Percentiles rank a stretch among this genome's conserved stretches.
These are phyloP conservation scores for Paradoxurus hermaphroditus DNA, from an alignment of 2,113 vertebrate species.

Conservation along the genomic window DNA sequence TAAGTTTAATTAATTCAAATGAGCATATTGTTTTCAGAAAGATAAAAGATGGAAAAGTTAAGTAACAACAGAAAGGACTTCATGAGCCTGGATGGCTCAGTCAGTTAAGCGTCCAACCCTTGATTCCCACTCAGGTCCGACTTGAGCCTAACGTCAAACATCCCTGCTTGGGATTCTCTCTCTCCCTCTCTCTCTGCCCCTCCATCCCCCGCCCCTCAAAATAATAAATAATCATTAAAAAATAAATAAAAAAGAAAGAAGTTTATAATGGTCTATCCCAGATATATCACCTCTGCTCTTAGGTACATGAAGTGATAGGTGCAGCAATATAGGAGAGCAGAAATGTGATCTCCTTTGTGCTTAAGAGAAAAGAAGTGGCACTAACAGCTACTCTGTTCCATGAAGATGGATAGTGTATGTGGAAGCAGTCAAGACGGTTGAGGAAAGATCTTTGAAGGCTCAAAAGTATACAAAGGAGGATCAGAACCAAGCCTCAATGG, in stretches of 20 bases:
- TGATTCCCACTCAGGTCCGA: too few relatives aligned
- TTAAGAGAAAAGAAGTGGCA: background rate
- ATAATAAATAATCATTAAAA: too few relatives aligned
- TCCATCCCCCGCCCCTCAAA: too few relatives aligned
- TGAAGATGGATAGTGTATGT: background rate
- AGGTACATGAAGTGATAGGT: background rate
- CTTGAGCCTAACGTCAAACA: too few relatives aligned
- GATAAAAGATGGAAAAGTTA: background rate
- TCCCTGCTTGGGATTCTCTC: too few relatives aligned
- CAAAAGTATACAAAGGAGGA: background rate
- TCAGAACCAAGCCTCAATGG: background rate
- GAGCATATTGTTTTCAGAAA: background rate
- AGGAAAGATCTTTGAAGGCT: background rate
- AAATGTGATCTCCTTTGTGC: background rate
- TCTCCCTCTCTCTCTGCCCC: too few relatives aligned
- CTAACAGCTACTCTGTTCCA: background rate
- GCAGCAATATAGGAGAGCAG: background rate
- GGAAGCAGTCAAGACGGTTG: background rate
- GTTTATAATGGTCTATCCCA: background rate
- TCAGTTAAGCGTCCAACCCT: too few relatives aligned
- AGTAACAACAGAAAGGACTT: background rate
- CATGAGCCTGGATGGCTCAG: too few relatives aligned
- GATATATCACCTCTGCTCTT: background rate
- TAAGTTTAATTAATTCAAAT: background rate
- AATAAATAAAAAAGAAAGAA: too few relatives aligned